Percentiles rank a stretch among this genome's conserved stretches.
Conservation (phyloP, 1,140 invertebrate genomes). For the Drosophila kurseongensis region DNA sequence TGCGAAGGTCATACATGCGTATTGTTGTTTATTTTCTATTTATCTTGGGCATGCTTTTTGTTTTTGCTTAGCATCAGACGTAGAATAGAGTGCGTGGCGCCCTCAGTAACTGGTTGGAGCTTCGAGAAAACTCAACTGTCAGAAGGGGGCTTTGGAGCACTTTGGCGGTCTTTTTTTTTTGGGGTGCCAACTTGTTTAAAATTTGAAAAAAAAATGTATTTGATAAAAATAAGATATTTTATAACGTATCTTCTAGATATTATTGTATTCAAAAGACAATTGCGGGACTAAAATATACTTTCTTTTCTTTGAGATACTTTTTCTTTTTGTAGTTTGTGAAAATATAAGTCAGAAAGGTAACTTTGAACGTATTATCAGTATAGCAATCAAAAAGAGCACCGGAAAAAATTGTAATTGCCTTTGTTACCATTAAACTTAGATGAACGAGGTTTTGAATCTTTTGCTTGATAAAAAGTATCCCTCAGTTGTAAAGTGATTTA, state of each 20-base stretch:
- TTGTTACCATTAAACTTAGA: too few species aligned
- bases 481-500: too few species aligned
- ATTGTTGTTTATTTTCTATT: conserved; percentile 65
- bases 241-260: not conserved
- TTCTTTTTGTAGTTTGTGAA: too few species aligned
- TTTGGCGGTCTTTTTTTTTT: conserved; percentile 1
- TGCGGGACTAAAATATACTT: not conserved
- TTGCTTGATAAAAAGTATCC: too few species aligned
- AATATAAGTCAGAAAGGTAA: too few species aligned
- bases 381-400: too few species aligned
- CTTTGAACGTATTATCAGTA: not conserved
- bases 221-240: not conserved
- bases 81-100: conserved; percentile 14
- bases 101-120: conserved; percentile 7
- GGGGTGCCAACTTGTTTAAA: conserved; percentile 6
- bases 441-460: too few species aligned
- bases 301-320: not conserved
- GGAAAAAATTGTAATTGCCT: too few species aligned
- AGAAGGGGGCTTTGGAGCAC: not conserved
- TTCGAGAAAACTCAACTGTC: conserved; percentile 3
- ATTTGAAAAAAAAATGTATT: not conserved
- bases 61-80: conserved; percentile 21
- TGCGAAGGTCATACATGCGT: conserved; percentile 86
- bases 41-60: conserved; percentile 33
- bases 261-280: not conserved